Evolutionary conservation across 1,140 invertebrate genomes (phyloP).

Genomic region (Belonocnema kinseyi): DNA sequence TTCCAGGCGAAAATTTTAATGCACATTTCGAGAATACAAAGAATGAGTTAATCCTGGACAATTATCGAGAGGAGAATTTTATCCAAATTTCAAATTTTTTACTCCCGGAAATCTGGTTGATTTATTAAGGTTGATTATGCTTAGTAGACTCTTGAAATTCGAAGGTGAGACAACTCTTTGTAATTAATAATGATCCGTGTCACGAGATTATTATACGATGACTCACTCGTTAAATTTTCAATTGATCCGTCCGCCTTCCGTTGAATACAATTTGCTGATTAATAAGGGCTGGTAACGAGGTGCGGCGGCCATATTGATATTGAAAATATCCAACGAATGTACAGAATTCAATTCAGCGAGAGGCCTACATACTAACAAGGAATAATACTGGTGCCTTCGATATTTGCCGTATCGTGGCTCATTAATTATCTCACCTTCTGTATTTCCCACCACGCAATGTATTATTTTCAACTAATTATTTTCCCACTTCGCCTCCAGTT

Average conservation of each 20-base stretch:
- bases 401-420: constrained; percentile 69
- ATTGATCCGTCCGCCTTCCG: constrained; percentile 14
- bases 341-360: constrained; percentile 67
- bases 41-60: constrained; percentile 4
- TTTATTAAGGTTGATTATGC: no score
- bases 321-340: constrained; percentile 57
- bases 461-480: constrained; percentile 44
- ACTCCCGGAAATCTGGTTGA: no score
- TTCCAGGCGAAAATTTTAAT: constrained; percentile 11
- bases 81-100: no score
- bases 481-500: not conserved
- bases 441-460: constrained; percentile 43
- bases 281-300: constrained; percentile 54
- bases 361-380: constrained; percentile 59
- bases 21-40: constrained; percentile 18
- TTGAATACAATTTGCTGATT: constrained; percentile 47
- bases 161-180: constrained; percentile 2
- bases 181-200: constrained; percentile 5
- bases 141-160: constrained; percentile 5
- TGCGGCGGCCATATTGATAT: constrained; percentile 61
- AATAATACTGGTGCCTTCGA: constrained; percentile 66
- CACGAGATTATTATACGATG: constrained; percentile 8
- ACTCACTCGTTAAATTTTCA: constrained; percentile 28
- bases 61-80: not conserved
- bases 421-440: constrained; percentile 68